Percentiles rank a stretch among this genome's conserved stretches.
phyloP scores from a whole-genome alignment of 2,888 invertebrate genomes.

The Crioceris asparagi region DNA sequence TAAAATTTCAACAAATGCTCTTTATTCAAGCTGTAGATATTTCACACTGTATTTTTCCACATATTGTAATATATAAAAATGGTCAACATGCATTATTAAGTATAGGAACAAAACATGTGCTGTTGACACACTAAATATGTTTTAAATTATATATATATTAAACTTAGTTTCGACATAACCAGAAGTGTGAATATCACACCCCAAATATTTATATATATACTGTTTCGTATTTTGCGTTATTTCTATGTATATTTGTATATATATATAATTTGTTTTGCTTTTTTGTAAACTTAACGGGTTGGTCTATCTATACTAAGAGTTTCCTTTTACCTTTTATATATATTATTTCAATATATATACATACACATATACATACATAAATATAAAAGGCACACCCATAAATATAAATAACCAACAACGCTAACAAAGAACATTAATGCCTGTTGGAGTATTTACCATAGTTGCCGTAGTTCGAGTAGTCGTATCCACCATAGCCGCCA shows the following conservation, averaged over 20 bases:
- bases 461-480: constrained; percentile 72
- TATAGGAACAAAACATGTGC: constrained; percentile 35
- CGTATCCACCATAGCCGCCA: constrained; percentile 69
- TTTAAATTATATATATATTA: constrained; percentile 19
- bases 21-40: constrained; percentile 49
- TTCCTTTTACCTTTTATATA: no score
- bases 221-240: constrained; percentile 7
- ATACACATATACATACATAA: no score
- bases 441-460: constrained; percentile 59
- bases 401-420: no score
- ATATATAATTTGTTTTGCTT: no score
- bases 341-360: no score
- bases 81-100: constrained; percentile 12
- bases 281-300: no score
- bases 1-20: constrained; percentile 52
- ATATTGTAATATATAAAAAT: constrained; percentile 18
- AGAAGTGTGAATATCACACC: constrained; percentile 27
- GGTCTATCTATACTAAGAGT: no score
- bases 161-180: constrained; percentile 10
- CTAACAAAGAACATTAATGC: no score
- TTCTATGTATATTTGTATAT: no score
- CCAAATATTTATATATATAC: constrained; percentile 3
- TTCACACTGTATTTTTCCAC: constrained; percentile 60
- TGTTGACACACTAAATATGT: no score
- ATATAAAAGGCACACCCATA: no score